phyloP scores from a whole-genome alignment of 2,113 vertebrate species.

The Nettapus auritus region DNA sequence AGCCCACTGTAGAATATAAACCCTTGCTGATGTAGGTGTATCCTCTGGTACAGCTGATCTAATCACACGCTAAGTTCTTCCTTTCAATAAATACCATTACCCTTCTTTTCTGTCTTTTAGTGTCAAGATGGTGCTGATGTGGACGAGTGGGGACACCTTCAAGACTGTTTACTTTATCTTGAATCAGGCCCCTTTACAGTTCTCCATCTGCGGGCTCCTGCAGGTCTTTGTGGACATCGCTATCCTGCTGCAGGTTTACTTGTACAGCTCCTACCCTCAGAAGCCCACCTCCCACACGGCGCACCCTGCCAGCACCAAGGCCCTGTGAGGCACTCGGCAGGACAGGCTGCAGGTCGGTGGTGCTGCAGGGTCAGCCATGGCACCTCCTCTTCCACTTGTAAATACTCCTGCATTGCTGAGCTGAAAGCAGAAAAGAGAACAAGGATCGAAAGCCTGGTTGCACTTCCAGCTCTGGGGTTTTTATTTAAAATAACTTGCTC shows the following conservation, averaged over 20 bases:
- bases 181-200: slow-evolving; percentile 93
- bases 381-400: neutral
- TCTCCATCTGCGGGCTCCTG: slow-evolving; percentile 93
- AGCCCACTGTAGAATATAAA: neutral
- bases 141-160: slow-evolving; percentile 96
- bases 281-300: slow-evolving; percentile 84
- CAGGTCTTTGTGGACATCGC: slow-evolving; percentile 92
- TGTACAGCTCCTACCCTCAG: slow-evolving; percentile 88
- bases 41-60: neutral
- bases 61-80: neutral
- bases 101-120: slow-evolving; percentile 66
- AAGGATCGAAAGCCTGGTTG: neutral
- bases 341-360: neutral
- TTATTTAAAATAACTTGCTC: neutral
- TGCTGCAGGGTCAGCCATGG: neutral
- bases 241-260: slow-evolving; percentile 93
- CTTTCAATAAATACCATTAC: neutral
- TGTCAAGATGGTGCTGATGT: slow-evolving; percentile 99
- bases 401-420: neutral
- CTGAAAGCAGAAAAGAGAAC: slow-evolving; percentile 16
- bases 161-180: slow-evolving; percentile 96
- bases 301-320: slow-evolving; percentile 91
- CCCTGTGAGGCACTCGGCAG: slow-evolving; percentile 78
- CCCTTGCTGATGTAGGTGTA: neutral
- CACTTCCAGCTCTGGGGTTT: neutral